These are phyloP conservation scores for Poicephalus gulielmi DNA, from an alignment of 2,113 vertebrate genomes.

Conservation along the genomic window DNA sequence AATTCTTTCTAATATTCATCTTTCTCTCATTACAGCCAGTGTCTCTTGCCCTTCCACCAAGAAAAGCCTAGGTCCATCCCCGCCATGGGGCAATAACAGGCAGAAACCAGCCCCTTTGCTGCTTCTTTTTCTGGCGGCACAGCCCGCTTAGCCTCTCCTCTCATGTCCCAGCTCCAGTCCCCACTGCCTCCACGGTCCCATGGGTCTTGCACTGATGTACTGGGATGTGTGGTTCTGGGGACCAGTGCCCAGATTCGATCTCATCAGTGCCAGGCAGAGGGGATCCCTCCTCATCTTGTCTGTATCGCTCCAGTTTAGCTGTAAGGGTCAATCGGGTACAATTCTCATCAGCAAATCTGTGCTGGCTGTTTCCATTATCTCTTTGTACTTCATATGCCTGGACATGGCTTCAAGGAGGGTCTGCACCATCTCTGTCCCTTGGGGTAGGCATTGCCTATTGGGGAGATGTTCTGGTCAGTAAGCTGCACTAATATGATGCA, in stretches of 20 bases:
- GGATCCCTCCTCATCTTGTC: background rate
- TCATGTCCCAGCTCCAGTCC: background rate
- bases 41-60: background rate
- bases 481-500: background rate
- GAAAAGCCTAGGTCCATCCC: background rate
- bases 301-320: background rate
- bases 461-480: background rate
- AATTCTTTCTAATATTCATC: background rate
- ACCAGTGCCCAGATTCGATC: background rate
- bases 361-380: background rate
- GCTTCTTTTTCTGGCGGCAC: background rate
- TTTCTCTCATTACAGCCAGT: background rate
- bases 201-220: background rate
- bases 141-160: background rate
- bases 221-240: background rate
- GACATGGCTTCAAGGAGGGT: background rate
- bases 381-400: background rate
- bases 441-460: background rate
- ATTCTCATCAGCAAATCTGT: background rate
- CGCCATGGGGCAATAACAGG: rapidly evolving
- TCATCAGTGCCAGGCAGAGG: background rate
- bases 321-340: too few species aligned
- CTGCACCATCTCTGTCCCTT: background rate
- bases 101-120: rapidly evolving
- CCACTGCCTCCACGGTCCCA: background rate